Percentiles rank a stretch among this genome's conserved stretches.
These are phyloP conservation scores for Engraulis encrasicolus DNA, from an alignment of 2,113 vertebrate species.

Conservation along the genomic window DNA sequence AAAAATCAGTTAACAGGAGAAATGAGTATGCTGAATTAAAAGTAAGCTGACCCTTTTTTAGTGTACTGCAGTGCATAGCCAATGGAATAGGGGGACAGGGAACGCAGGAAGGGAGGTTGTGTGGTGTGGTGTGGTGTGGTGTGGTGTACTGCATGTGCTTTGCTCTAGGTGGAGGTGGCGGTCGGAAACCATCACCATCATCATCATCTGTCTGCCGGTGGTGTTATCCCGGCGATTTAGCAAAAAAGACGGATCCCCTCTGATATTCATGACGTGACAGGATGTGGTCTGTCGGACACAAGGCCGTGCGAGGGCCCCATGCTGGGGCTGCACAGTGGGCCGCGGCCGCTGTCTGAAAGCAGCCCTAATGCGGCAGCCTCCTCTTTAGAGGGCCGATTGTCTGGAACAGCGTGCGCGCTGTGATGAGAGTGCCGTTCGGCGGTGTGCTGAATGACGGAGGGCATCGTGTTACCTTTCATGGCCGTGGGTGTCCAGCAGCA, in stretches of 20 bases:
- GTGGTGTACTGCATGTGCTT: no score
- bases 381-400: neutral
- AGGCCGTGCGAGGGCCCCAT: neutral
- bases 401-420: neutral
- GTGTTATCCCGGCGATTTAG: neutral
- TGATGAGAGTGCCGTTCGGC: neutral
- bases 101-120: no score
- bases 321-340: neutral
- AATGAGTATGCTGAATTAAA: no score
- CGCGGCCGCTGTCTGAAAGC: neutral
- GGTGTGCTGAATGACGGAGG: neutral
- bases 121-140: no score
- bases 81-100: no score
- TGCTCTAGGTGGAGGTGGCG: no score
- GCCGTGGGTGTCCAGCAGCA: neutral
- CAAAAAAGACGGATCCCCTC: neutral
- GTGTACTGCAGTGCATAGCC: no score
- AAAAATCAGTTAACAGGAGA: no score
- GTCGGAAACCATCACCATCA: no score
- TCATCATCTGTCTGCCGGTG: neutral
- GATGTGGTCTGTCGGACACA: neutral
- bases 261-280: neutral
- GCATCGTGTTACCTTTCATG: conserved; percentile 3
- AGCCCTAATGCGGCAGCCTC: neutral
- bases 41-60: no score